Percentiles rank a stretch among this genome's conserved stretches.
Conservation (phyloP, 2,888 invertebrate species). For the Falcaria lacertinaria region DNA sequence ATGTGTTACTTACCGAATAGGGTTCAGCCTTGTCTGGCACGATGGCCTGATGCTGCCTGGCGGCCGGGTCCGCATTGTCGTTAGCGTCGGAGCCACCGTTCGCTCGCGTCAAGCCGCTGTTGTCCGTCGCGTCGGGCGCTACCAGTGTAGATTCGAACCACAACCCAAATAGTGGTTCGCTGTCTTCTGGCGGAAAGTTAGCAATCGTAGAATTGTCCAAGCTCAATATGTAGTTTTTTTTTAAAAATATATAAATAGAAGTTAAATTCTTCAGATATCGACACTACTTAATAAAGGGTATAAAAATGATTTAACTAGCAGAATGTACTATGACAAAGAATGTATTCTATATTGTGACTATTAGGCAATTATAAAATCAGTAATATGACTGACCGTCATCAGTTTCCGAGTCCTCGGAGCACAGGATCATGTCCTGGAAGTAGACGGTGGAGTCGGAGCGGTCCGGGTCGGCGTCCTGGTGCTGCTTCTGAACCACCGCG, state of each 20-base stretch:
- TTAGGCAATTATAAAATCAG: background rate
- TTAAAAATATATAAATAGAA: background rate
- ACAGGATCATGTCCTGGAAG: constrained; percentile 95
- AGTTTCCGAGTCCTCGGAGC: constrained; percentile 93
- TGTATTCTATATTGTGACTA: too few species aligned
- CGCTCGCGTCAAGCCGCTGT: constrained; percentile 54
- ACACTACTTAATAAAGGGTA: too few species aligned
- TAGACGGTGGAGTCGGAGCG: constrained; percentile 97
- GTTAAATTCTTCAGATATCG: constrained; percentile 5
- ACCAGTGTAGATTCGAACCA: constrained; percentile 97
- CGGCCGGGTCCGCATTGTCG: constrained; percentile 66
- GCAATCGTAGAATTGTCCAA: background rate
- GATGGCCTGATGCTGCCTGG: constrained; percentile 59
- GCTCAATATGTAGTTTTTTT: too few species aligned
- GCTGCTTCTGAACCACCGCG: constrained; percentile 85
- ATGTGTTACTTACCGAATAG: constrained; percentile 58
- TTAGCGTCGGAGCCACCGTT: constrained; percentile 72
- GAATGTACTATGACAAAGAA: too few species aligned
- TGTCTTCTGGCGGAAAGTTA: constrained; percentile 78
- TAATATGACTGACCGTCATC: constrained; percentile 84
- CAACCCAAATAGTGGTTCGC: constrained; percentile 92
- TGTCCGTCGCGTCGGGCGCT: constrained; percentile 85
- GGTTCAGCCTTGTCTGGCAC: constrained; percentile 76
- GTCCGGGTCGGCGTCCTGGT: constrained; percentile 89
- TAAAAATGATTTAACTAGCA: too few species aligned